These are phyloP conservation scores for Enteromius viviparus DNA, from an alignment of 2,797 vertebrate genomes.

Conservation along the genomic window DNA sequence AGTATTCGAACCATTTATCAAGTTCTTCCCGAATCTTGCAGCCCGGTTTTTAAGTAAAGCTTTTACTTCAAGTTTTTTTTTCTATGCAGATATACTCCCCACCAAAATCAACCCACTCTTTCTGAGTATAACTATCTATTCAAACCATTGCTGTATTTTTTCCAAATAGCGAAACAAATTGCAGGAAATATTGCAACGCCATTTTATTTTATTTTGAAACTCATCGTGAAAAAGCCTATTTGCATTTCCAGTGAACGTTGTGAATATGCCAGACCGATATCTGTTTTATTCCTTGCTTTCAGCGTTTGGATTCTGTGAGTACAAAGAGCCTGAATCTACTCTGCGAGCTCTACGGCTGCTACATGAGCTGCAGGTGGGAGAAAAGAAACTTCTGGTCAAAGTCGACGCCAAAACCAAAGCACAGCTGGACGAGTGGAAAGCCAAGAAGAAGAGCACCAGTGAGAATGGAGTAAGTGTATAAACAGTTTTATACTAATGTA, in stretches of 20 bases:
- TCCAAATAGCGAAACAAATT: neutral
- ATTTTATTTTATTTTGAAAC: neutral
- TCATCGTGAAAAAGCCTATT: neutral
- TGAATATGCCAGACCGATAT: neutral
- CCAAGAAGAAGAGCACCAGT: conserved; percentile 89
- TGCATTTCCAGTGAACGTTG: neutral
- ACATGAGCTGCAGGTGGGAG: conserved; percentile 96
- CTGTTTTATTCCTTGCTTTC: conserved; percentile 44
- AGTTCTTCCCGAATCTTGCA: neutral
- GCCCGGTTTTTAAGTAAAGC: neutral
- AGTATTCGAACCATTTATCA: neutral
- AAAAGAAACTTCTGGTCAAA: conserved; percentile 97
- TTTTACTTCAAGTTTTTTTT: too few species aligned
- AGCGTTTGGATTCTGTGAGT: conserved; percentile 99
- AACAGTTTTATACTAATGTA: neutral
- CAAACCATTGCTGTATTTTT: neutral
- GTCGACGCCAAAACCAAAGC: conserved; percentile 99
- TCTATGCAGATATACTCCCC: neutral
- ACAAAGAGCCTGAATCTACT: conserved; percentile 98
- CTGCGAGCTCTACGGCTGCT: conserved; percentile 90
- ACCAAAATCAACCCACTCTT: neutral
- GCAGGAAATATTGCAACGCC: neutral
- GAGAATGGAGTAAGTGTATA: conserved; percentile 85
- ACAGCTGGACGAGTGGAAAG: conserved; percentile 98
- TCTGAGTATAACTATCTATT: neutral